Percentiles rank a stretch among this genome's conserved stretches.
phyloP scores from a whole-genome alignment of 30 jellyfish, hydroid and myxozoan genomes.

The Morbakka virulenta region DNA sequence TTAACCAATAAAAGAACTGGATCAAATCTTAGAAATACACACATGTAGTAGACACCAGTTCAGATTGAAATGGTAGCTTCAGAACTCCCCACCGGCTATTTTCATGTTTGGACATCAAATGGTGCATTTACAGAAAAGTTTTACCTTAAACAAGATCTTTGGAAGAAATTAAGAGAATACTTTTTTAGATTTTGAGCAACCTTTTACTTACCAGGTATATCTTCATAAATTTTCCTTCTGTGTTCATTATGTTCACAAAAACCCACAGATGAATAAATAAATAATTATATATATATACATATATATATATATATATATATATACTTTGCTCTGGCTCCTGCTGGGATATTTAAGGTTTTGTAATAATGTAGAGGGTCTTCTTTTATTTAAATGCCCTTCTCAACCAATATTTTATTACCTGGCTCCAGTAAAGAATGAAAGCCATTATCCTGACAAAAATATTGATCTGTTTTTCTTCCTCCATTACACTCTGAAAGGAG shows the following conservation, averaged over 20 bases:
- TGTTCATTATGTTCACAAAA: too few species aligned
- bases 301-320: too few species aligned
- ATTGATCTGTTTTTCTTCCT: constrained; percentile 49
- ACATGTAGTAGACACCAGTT: constrained; percentile 40
- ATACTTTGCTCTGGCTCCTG: constrained; percentile 32
- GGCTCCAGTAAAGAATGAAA: too few species aligned
- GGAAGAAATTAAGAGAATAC: constrained; percentile 4
- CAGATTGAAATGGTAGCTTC: constrained; percentile 65
- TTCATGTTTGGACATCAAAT: constrained; percentile 43
- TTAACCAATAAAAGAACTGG: background rate
- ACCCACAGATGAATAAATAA: too few species aligned
- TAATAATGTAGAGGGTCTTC: constrained; percentile 42
- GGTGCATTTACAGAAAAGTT: background rate
- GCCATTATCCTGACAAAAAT: constrained; percentile 35
- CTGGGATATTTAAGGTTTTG: constrained; percentile 31
- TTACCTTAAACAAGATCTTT: background rate
- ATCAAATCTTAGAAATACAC: background rate
- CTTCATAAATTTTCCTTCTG: too few species aligned
- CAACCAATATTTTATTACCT: constrained; percentile 55
- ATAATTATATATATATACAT: too few species aligned
- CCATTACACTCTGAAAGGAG: constrained; percentile 57
- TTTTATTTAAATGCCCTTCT: constrained; percentile 30
- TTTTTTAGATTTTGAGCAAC: too few species aligned
- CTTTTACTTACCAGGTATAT: too few species aligned
- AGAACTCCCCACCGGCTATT: constrained; percentile 18